Evolutionary conservation across 2,888 invertebrate genomes (phyloP).

Genomic region (Leucoptera coffeella): DNA sequence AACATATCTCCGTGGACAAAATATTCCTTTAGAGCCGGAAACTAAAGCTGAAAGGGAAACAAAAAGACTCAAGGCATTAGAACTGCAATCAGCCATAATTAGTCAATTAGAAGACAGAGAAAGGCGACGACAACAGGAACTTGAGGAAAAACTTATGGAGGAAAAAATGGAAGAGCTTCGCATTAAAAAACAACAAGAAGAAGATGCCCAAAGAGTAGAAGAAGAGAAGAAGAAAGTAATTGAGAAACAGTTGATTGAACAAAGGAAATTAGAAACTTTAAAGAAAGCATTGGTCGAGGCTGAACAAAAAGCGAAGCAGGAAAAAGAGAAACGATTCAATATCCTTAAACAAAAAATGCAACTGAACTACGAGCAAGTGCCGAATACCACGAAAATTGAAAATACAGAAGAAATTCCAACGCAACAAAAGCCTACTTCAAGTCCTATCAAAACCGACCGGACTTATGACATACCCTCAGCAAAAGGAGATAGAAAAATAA

Average conservation of each 20-base stretch:
- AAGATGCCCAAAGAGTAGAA: constrained; percentile 62
- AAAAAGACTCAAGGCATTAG: constrained; percentile 75
- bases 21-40: constrained; percentile 73
- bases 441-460: constrained; percentile 32
- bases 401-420: constrained; percentile 11
- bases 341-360: constrained; percentile 16
- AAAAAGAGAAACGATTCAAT: constrained; percentile 51
- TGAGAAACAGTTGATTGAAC: constrained; percentile 66
- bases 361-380: not conserved
- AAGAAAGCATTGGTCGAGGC: constrained; percentile 74
- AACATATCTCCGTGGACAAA: constrained; percentile 79
- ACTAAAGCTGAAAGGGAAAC: constrained; percentile 76
- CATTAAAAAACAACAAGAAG: constrained; percentile 66
- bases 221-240: constrained; percentile 61
- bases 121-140: constrained; percentile 66
- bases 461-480: constrained; percentile 37
- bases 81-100: constrained; percentile 80
- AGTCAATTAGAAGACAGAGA: constrained; percentile 82
- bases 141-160: constrained; percentile 65
- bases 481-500: constrained; percentile 23
- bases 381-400: no score
- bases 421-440: constrained; percentile 14
- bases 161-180: constrained; percentile 77
- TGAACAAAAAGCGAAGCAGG: constrained; percentile 64
- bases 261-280: constrained; percentile 67